Conservation (phyloP, 2,113 vertebrate genomes). For the Gymnobelideus leadbeateri region DNA sequence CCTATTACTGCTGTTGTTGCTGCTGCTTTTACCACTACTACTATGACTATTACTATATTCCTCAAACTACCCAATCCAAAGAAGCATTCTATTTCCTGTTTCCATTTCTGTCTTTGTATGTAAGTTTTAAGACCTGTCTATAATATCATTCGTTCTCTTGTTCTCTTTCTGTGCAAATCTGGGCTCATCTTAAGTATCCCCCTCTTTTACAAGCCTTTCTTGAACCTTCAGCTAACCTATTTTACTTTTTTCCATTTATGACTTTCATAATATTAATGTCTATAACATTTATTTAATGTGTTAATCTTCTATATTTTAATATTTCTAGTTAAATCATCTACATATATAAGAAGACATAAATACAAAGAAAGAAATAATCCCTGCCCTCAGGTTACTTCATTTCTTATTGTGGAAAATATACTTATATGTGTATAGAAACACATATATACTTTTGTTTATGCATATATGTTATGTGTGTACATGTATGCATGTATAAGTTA, state of each 20-base stretch:
- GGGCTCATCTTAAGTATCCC: not conserved
- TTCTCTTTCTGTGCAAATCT: not conserved
- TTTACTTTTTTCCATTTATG: not conserved
- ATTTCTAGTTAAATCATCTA: not conserved
- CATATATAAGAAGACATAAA: not conserved
- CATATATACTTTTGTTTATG: too few species aligned
- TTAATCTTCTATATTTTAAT: not conserved
- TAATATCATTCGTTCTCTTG: not conserved
- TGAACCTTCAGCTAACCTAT: not conserved
- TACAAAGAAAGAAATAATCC: not conserved
- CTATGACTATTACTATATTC: not conserved
- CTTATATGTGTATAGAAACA: not conserved
- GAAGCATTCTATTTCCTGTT: not conserved
- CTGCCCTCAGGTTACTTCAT: not conserved
- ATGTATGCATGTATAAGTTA: not conserved
- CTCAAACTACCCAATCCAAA: not conserved
- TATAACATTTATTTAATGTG: not conserved
- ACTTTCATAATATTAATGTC: not conserved
- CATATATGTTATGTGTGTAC: too few species aligned
- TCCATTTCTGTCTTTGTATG: not conserved
- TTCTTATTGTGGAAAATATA: not conserved
- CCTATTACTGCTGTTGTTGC: not conserved
- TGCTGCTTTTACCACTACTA: not conserved
- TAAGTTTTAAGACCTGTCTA: not conserved
- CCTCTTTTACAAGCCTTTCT: not conserved